Evolutionary conservation across 2,797 vertebrate genomes (phyloP).

Genomic region (Chelmon rostratus): DNA sequence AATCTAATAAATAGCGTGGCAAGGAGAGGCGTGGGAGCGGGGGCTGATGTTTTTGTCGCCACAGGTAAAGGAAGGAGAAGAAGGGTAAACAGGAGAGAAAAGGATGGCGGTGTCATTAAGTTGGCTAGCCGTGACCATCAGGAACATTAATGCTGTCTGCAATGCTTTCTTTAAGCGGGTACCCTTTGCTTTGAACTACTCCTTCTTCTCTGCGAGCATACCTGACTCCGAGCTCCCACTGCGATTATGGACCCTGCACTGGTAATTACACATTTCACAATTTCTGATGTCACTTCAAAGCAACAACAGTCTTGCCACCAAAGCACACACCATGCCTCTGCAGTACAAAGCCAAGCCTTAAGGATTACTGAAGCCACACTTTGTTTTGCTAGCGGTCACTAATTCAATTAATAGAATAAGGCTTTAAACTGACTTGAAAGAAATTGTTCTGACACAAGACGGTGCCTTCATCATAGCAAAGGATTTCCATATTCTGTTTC

Average conservation of each 20-base stretch:
- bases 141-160: constrained; percentile 75
- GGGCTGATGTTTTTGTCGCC: constrained; percentile 56
- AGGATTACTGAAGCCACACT: constrained; percentile 79
- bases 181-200: constrained; percentile 82
- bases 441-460: constrained; percentile 58
- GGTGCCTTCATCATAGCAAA: constrained; percentile 35
- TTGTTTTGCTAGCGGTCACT: constrained; percentile 83
- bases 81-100: constrained; percentile 70
- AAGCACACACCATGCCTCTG: constrained; percentile 53
- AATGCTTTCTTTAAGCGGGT: constrained; percentile 77
- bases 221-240: constrained; percentile 77
- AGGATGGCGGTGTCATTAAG: constrained; percentile 75
- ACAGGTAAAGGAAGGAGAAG: constrained; percentile 64
- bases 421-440: constrained; percentile 79
- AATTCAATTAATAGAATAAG: constrained; percentile 83
- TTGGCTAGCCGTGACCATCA: constrained; percentile 77
- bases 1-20: constrained; percentile 79
- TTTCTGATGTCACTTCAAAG: constrained; percentile 87
- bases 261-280: constrained; percentile 85
- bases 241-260: constrained; percentile 78
- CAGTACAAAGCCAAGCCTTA: constrained; percentile 77
- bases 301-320: constrained; percentile 71
- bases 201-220: constrained; percentile 65
- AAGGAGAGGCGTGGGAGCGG: constrained; percentile 34
- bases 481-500: constrained; percentile 56